A percentile compares a stretch with the other conserved stretches of the same genome.
phyloP scores from a whole-genome alignment of 2,797 vertebrate species.

The Rhincodon typus region DNA sequence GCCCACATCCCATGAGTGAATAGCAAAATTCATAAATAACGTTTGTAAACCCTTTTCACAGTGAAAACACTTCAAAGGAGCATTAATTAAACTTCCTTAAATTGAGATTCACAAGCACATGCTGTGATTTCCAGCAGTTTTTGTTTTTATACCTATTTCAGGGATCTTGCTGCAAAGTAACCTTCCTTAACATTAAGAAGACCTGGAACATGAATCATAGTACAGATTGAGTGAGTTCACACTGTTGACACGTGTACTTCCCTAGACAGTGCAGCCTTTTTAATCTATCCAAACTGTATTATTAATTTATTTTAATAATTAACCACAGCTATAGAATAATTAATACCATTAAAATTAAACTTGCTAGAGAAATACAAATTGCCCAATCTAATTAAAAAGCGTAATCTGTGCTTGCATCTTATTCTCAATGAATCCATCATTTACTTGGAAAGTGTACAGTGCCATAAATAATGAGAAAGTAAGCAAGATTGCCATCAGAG shows the following conservation, averaged over 20 bases:
- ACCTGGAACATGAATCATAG: neutral
- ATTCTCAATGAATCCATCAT: constrained; percentile 47
- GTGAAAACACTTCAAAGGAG: neutral
- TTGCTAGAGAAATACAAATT: neutral
- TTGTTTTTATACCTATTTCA: no score
- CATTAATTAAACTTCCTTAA: no score
- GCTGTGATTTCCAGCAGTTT: no score
- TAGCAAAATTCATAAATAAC: neutral
- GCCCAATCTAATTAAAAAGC: constrained; percentile 49
- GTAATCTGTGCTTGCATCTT: constrained; percentile 54
- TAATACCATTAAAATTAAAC: constrained; percentile 38
- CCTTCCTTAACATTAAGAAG: neutral
- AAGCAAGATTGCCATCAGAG: constrained; percentile 49
- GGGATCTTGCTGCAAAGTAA: neutral
- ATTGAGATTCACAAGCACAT: no score
- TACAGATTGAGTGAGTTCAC: neutral
- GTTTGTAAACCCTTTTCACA: neutral
- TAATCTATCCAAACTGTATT: constrained; percentile 38
- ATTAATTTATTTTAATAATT: constrained; percentile 40
- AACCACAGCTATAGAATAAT: constrained; percentile 37
- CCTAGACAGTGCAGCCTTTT: neutral
- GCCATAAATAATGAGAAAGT: constrained; percentile 58
- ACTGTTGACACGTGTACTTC: neutral
- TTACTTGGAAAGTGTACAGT: constrained; percentile 60
- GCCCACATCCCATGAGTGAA: no score